Evolutionary conservation across 2,888 invertebrate genomes (phyloP).

Genomic region (Acanthoscelides obtectus): DNA sequence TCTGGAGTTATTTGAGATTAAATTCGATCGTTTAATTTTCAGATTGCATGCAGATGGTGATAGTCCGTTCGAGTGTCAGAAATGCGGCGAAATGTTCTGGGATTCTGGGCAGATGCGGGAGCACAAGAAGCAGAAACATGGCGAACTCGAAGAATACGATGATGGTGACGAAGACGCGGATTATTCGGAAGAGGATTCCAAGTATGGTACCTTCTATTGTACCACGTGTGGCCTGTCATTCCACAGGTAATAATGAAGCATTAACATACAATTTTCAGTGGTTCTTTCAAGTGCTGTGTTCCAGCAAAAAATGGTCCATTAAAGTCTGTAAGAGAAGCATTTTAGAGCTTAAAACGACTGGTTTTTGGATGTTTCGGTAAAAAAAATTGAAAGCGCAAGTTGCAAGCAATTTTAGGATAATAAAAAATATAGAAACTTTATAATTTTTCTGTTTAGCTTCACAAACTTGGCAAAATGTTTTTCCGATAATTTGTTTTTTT

Average conservation of each 20-base stretch:
- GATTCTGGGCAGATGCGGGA: conserved; percentile 56
- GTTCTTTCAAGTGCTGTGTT: no score
- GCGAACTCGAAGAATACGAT: conserved; percentile 50
- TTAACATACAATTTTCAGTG: not conserved
- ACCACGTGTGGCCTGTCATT: conserved; percentile 75
- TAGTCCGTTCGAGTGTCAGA: conserved; percentile 73
- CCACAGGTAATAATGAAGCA: conserved; percentile 60
- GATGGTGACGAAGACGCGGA: conserved; percentile 53
- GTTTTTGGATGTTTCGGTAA: no score
- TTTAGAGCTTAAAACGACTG: no score
- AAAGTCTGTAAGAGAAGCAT: no score
- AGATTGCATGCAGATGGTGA: conserved; percentile 45
- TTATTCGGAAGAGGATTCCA: conserved; percentile 55
- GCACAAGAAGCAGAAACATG: conserved; percentile 58
- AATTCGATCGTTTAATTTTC: not conserved
- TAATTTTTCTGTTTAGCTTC: no score
- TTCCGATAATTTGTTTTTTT: no score
- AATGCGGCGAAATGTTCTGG: conserved; percentile 79
- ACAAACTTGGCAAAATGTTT: no score
- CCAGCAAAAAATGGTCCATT: no score
- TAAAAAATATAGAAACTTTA: no score
- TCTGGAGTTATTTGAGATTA: not conserved
- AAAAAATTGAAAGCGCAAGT: no score
- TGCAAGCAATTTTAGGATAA: no score
- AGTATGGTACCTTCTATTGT: conserved; percentile 59